phyloP scores from a whole-genome alignment of 1,140 invertebrate species.

The Zaprionus vittiger region DNA sequence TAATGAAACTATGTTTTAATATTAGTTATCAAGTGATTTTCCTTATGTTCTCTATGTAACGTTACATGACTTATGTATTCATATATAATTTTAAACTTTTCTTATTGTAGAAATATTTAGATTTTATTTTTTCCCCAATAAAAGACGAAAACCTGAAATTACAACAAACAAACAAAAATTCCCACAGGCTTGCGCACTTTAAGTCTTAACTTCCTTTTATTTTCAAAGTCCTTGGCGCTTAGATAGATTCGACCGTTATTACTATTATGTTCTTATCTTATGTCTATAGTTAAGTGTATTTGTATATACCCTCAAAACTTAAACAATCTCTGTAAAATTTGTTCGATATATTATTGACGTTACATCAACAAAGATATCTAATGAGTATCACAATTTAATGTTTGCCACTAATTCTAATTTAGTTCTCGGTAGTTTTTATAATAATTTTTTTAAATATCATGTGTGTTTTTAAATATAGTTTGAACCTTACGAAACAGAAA shows the following conservation, averaged over 20 bases:
- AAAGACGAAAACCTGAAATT: slow-evolving; percentile 1
- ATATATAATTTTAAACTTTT: slow-evolving; percentile 28
- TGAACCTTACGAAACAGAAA: slow-evolving; percentile 61
- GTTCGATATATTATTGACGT: slow-evolving; percentile 49
- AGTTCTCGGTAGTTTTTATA: slow-evolving; percentile 75
- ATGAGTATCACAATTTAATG: slow-evolving; percentile 57
- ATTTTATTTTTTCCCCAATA: slow-evolving; percentile 33
- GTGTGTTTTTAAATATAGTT: slow-evolving; percentile 76
- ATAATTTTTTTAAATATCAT: slow-evolving; percentile 69
- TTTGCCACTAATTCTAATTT: slow-evolving; percentile 79
- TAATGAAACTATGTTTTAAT: slow-evolving; percentile 49
- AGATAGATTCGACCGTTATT: slow-evolving; percentile 32
- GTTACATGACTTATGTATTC: slow-evolving; percentile 36
- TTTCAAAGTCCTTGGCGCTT: slow-evolving; percentile 22
- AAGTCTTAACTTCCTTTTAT: slow-evolving; percentile 21
- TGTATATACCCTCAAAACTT: slow-evolving; percentile 14
- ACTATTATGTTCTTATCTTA: slow-evolving; percentile 30
- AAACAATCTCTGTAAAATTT: slow-evolving; percentile 74
- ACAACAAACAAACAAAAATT: slow-evolving; percentile 14
- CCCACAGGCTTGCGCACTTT: slow-evolving; percentile 52
- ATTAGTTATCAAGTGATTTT: slow-evolving; percentile 56
- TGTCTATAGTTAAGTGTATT: slow-evolving; percentile 12
- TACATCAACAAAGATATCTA: slow-evolving; percentile 40
- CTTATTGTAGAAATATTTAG: slow-evolving; percentile 19
- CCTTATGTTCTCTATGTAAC: slow-evolving; percentile 56